A percentile compares a stretch with the other conserved stretches of the same genome.
Evolutionary conservation across 2,797 vertebrate species (phyloP).

Genomic region (Gouania willdenowi): DNA sequence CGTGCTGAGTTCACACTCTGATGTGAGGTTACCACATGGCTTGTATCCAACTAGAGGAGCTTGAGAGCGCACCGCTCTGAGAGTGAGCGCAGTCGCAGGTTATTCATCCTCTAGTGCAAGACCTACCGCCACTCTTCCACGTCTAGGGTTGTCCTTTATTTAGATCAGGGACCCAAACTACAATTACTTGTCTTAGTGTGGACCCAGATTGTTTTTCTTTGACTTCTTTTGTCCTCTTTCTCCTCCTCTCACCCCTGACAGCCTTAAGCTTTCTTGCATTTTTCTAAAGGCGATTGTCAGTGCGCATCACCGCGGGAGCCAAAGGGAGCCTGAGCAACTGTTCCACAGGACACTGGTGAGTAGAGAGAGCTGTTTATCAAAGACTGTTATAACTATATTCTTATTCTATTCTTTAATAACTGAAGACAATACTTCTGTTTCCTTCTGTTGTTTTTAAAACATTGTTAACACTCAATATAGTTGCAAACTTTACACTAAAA

Average conservation of each 20-base stretch:
- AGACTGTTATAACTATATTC: no score
- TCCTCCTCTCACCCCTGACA: conserved; percentile 38
- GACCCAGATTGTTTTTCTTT: conserved; percentile 46
- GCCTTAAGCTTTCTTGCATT: conserved; percentile 53
- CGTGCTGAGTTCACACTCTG: conserved; percentile 32
- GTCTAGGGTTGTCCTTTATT: conserved; percentile 64
- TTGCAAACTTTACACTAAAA: no score
- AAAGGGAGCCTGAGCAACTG: conserved; percentile 63
- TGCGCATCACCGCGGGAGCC: conserved; percentile 63
- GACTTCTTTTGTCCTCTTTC: conserved; percentile 19
- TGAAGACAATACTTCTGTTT: no score
- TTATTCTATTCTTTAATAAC: no score
- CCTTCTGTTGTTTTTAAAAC: no score
- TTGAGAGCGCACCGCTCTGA: conserved; percentile 71
- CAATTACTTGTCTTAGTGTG: conserved; percentile 45
- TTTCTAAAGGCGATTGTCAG: conserved; percentile 60
- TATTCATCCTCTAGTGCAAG: conserved; percentile 65
- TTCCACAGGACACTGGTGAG: conserved; percentile 73
- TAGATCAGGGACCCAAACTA: conserved; percentile 38
- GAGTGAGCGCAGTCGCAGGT: conserved; percentile 76
- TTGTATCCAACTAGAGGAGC: conserved; percentile 73
- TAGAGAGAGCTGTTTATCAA: conserved; percentile 16
- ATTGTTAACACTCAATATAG: no score
- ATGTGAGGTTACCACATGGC: conserved; percentile 66
- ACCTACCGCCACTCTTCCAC: conserved; percentile 53